phyloP scores from a whole-genome alignment of 2,797 vertebrate species.

The Enteromius trimaculatus region DNA sequence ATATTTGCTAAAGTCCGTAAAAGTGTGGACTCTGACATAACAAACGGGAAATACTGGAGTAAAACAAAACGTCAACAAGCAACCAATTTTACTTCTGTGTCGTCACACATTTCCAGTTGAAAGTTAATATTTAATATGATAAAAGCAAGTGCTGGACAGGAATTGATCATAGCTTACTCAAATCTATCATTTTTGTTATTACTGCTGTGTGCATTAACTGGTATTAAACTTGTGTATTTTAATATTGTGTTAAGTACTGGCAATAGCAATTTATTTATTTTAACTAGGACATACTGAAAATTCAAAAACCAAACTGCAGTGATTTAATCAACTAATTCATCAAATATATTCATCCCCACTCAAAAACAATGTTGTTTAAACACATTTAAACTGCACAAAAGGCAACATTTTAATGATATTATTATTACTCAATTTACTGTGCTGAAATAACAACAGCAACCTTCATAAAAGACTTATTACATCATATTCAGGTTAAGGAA shows the following conservation, averaged over 20 bases:
- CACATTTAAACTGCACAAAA: neutral
- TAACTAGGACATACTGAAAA: neutral
- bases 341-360: neutral
- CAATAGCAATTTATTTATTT: neutral
- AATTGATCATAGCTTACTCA: neutral
- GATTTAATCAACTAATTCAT: neutral
- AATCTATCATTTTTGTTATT: neutral
- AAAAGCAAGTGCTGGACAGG: neutral
- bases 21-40: neutral
- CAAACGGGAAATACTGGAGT: neutral
- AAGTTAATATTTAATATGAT: neutral
- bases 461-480: neutral
- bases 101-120: neutral
- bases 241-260: too few species aligned
- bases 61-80: neutral
- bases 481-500: neutral
- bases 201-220: neutral
- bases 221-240: neutral
- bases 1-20: neutral
- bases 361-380: neutral
- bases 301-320: neutral
- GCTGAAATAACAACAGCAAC: neutral
- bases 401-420: neutral
- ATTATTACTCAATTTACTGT: neutral
- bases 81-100: neutral